Base-by-base conservation (phyloP, 2,888 invertebrate species). In the Acrobasis consociella region DNA sequence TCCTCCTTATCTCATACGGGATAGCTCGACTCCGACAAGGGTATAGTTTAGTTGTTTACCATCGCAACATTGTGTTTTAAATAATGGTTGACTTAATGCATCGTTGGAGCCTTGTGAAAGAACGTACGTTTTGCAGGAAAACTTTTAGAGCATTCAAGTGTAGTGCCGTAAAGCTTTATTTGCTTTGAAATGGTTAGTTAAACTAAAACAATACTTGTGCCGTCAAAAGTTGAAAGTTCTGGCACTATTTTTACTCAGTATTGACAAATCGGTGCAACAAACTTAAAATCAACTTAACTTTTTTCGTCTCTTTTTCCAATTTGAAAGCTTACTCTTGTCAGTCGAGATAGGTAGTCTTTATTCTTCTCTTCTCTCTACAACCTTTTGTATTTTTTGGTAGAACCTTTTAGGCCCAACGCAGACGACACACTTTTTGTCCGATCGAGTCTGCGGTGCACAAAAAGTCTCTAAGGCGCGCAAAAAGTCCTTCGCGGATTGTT, bases 31-130 rank as follows among this genome's bases (percentile, higher is more conserved):
- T 46, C 17, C 46, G 56, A 56, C 42, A 42, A 11, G 62, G 58
- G 55, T 59, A 49, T 58, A 39, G 59, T 59, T 59, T 49, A 62
- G 49, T 16, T 37, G 37, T 55, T 49, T 53, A 31, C 49, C 60
- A 56, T 38, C 39, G 16, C 55, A 38, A 56, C 55, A 55, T 39
- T 55, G 37, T 56, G 39, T 39, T 39, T 39, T 39, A 38, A 56
- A 37, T 37, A 53, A 16, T 16, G 39, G 17, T 56, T 39, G 16
- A 39, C 16, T 52, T 52, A 22, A 22, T 31, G 31, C 22, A 52
- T 31, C 52, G n/a, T 11, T n/a, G 52, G 46, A 46, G 46, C 5
- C 3, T 31, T 11, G 22, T 8, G 13, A 8, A 11, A n/a, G 13
- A 52, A 37, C 31, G 3, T 2, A 52, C 22, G 9, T 52, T 31